Base-by-base conservation (phyloP, 2,113 vertebrate species). In the Dasyornis broadbenti region DNA sequence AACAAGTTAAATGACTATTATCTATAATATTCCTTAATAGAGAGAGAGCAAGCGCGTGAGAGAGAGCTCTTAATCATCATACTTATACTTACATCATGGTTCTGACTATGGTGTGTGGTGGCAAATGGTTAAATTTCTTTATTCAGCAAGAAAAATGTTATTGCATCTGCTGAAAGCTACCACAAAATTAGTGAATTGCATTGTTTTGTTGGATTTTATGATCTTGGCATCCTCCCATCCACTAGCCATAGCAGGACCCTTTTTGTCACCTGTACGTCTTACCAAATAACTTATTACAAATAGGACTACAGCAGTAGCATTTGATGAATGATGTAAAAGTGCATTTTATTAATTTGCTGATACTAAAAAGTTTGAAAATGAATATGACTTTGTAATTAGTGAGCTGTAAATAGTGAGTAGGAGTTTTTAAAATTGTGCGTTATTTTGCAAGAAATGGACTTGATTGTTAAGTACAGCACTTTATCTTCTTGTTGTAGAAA, bases 61-160 rank as follows among this genome's bases (percentile, higher is more conserved):
- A 97, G 97, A 97, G 96, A 96, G 94, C 94, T 97, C 96, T 96
- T 95, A 94, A 95, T 95, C 49, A 69, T 96, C 84, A 47, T 93
- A 56, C 79, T 92, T 91, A 69, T 53, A 80, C 86, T 94, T 95
- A 59, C 94, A 94, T 96, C 96, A 95, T 94, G 94, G 95, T 97
- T 97, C 82, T 97, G 93, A 94, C 96, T 96, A 89, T 97, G 91
- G 95, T 97, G 93, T 95, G 94, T 97, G 97, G 97, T 98, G 97
- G 97, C 96, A 97, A 94, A 92, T 42, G 83, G 87, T 71, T 97
- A 96, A 98, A 94, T 95, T 91, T 92, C 61, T 84, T 76, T 66
- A 86, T 95, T 89, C 93, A 95, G 83, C 92, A 91, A 90, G 79
- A 95, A 96, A 95, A 96, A 86, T 0, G 0, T 90, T 95, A 86